Conservation (phyloP, 2,888 invertebrate genomes). For the Calliphora vomitoria region DNA sequence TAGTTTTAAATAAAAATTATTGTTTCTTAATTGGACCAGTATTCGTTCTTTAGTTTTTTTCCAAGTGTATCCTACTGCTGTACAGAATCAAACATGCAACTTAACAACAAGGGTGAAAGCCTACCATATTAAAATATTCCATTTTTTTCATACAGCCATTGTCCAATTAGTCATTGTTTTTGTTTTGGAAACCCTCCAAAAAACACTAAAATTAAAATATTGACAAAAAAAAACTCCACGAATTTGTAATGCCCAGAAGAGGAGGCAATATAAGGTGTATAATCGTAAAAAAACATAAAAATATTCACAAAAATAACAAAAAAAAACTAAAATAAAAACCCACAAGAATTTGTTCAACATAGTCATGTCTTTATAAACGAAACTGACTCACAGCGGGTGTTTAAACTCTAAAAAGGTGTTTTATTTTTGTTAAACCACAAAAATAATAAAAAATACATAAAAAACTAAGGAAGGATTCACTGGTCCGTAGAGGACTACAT, state of each 20-base stretch:
- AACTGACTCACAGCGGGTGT: conserved; percentile 67
- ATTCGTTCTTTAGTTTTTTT: background rate
- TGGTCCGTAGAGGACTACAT: conserved; percentile 50
- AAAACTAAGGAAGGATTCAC: conserved; percentile 50
- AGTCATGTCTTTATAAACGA: conserved; percentile 54
- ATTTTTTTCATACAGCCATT: background rate
- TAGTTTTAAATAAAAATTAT: too few relatives aligned
- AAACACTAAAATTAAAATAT: conserved; percentile 36
- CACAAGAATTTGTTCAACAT: conserved; percentile 40
- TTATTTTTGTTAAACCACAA: conserved; percentile 52
- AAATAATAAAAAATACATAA: conserved; percentile 11
- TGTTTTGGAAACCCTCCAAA: conserved; percentile 15
- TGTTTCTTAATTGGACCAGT: too few relatives aligned
- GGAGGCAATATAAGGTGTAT: conserved; percentile 40
- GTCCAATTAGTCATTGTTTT: conserved; percentile 63
- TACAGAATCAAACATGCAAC: background rate
- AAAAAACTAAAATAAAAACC: background rate
- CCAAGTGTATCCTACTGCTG: background rate
- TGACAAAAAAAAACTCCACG: conserved; percentile 20
- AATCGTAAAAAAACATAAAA: background rate
- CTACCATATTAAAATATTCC: conserved; percentile 37
- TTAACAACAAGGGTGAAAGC: conserved; percentile 22
- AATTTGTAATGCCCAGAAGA: conserved; percentile 25
- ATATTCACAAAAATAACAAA: conserved; percentile 28
- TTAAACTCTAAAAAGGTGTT: conserved; percentile 63